These are phyloP conservation scores for Hermaeophaga mercurialis DNA, from an alignment of 2,888 invertebrate genomes.

Conservation along the genomic window DNA sequence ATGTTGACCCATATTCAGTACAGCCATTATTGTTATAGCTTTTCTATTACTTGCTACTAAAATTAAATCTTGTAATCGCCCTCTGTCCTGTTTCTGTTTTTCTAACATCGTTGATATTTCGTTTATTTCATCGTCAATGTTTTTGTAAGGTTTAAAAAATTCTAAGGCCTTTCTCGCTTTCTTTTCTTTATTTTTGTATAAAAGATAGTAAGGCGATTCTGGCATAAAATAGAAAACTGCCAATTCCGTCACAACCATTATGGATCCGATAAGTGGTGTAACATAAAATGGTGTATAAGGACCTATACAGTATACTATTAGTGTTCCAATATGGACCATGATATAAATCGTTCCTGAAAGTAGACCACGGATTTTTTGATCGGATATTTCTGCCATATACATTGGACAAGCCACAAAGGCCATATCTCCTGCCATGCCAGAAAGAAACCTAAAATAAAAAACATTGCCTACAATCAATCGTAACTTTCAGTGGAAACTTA, in stretches of 20 bases:
- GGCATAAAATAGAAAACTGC: slow-evolving; percentile 54
- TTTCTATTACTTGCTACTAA: slow-evolving; percentile 51
- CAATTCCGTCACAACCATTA: slow-evolving; percentile 47
- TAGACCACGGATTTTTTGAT: slow-evolving; percentile 54
- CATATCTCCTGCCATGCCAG: slow-evolving; percentile 54
- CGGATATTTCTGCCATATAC: slow-evolving; percentile 56
- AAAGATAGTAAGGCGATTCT: slow-evolving; percentile 53
- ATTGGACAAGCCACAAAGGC: slow-evolving; percentile 56
- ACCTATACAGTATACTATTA: slow-evolving; percentile 51
- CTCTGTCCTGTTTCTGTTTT: slow-evolving; percentile 50
- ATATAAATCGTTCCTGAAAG: slow-evolving; percentile 54
- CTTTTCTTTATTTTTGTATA: slow-evolving; percentile 48
- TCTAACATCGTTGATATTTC: slow-evolving; percentile 51
- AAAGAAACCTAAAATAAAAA: slow-evolving; percentile 44
- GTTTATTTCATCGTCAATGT: slow-evolving; percentile 50
- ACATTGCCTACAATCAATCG: too few species aligned
- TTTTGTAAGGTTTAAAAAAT: slow-evolving; percentile 45
- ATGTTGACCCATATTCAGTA: slow-evolving; percentile 53
- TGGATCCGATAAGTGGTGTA: slow-evolving; percentile 43
- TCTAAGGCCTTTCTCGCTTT: slow-evolving; percentile 48
- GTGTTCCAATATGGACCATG: slow-evolving; percentile 53
- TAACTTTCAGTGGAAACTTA: too few species aligned
- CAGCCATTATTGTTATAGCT: slow-evolving; percentile 52
- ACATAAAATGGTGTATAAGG: slow-evolving; percentile 46
- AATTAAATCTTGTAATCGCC: slow-evolving; percentile 51